Evolutionary conservation across 2,888 invertebrate genomes (phyloP), one percentile per base, ranked within the genome.

Genomic region (Sarcophaga variegata): DNA sequence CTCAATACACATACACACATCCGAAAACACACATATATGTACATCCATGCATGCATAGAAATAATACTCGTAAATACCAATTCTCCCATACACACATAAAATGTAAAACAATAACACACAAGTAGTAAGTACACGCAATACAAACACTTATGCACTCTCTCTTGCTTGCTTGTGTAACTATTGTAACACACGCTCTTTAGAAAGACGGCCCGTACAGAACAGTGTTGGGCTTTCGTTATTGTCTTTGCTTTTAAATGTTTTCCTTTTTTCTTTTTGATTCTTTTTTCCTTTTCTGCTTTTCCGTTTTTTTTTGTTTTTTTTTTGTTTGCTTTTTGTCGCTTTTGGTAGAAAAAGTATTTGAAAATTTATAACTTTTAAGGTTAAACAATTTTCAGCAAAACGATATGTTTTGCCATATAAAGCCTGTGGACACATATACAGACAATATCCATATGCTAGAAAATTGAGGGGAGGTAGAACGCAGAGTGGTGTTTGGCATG

Each of bases 331-430:
- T 54, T 72, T 62, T 54, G 12, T 59, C 59, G 22, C 8, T 67
- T 60, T 60, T 37, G 64, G n/a, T 20, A 69, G 45, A 70, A 77
- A 86, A 81, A 76, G 74, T 75, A 60, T 81, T 75, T 83, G 81
- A 70, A 81, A 87, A 87, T 87, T 87, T 87, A 87, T 83, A 87
- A 83, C 86, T 87, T 87, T 83, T 81, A 84, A 87, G 86, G 86
- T 87, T 87, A 87, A 87, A 87, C 78, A 83, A 81, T 87, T 74
- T 87, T 62, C 86, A 87, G 83, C 45, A 78, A 78, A 87, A 83
- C 86, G 81, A 87, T 87, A 87, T 83, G 83, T 87, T 87, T 87
- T 75, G 71, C 37, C 69, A 66, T 76, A 78, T 69, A 78, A 54
- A 54, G 54, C 54, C 14, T 54, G 54, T 14, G 77, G 75, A 81